These are phyloP conservation scores for Anneissia japonica DNA, from an alignment of 35 echinoderm and acorn worm genomes.

Conservation along the genomic window DNA sequence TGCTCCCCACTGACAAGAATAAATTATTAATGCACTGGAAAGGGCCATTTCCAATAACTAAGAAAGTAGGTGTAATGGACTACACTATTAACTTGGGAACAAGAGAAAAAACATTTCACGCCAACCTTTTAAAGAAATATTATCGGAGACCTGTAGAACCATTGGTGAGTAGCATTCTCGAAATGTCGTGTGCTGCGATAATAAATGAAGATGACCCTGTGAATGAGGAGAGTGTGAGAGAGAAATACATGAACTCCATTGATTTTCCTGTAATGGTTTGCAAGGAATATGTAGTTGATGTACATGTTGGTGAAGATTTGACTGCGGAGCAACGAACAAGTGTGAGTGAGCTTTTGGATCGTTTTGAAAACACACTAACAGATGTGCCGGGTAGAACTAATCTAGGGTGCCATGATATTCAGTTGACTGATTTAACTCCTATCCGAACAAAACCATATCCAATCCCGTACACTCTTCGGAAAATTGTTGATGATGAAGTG, in stretches of 20 bases:
- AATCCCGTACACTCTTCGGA: neutral
- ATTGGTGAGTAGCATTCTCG: neutral
- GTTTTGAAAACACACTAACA: neutral
- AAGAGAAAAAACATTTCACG: conserved; percentile 42
- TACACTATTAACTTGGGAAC: conserved; percentile 25
- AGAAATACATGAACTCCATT: no score
- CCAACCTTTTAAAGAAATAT: conserved; percentile 43
- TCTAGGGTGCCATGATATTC: neutral
- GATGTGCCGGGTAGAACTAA: neutral
- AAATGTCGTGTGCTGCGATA: neutral
- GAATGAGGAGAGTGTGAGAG: neutral
- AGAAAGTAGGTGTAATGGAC: conserved; percentile 22
- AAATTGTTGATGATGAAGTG: neutral
- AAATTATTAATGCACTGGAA: conserved; percentile 59
- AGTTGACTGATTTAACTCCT: neutral
- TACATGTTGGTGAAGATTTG: neutral
- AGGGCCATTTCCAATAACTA: conserved; percentile 16
- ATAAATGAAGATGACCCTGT: neutral
- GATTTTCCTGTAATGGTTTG: no score
- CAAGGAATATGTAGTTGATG: neutral
- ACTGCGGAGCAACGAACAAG: neutral
- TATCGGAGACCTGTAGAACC: neutral
- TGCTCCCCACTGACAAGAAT: conserved; percentile 39
- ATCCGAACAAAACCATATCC: neutral
- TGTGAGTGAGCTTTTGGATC: neutral